These are phyloP conservation scores for Geothlypis trichas DNA, from an alignment of 2,113 vertebrate species.

Conservation along the genomic window DNA sequence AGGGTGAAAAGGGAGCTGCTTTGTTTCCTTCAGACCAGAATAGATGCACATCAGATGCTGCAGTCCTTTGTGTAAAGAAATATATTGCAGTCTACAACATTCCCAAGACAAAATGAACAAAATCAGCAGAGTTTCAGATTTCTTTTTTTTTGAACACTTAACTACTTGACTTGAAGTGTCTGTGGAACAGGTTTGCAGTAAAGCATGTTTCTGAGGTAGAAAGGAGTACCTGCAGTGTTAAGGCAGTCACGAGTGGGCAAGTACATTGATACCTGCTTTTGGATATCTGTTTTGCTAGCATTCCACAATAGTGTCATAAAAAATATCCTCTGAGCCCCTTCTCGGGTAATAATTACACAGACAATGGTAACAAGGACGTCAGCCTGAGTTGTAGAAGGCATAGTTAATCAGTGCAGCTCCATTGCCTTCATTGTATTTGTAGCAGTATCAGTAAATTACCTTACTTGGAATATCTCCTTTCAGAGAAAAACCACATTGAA, in stretches of 20 bases:
- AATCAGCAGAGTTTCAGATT: neutral
- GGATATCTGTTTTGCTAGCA: neutral
- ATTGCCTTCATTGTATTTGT: neutral
- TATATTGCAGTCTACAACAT: neutral
- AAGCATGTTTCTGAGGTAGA: neutral
- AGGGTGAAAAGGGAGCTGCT: neutral
- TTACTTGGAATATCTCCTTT: neutral
- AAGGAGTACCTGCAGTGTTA: neutral
- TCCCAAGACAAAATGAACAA: neutral
- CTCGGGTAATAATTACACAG: conserved; percentile 8
- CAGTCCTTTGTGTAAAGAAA: neutral
- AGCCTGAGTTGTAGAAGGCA: neutral
- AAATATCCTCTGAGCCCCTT: neutral
- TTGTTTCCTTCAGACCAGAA: conserved; percentile 33
- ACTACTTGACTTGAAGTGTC: neutral
- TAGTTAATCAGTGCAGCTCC: neutral
- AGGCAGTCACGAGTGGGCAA: neutral
- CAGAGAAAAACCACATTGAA: neutral
- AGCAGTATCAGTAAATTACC: neutral
- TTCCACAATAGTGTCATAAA: neutral
- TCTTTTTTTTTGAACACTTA: neutral
- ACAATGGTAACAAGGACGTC: neutral
- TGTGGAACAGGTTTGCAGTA: neutral
- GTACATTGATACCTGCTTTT: neutral
- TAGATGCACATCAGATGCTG: conserved; percentile 11